Base-by-base conservation (phyloP, 2,888 invertebrate species). In the Trissolcus japonicus region DNA sequence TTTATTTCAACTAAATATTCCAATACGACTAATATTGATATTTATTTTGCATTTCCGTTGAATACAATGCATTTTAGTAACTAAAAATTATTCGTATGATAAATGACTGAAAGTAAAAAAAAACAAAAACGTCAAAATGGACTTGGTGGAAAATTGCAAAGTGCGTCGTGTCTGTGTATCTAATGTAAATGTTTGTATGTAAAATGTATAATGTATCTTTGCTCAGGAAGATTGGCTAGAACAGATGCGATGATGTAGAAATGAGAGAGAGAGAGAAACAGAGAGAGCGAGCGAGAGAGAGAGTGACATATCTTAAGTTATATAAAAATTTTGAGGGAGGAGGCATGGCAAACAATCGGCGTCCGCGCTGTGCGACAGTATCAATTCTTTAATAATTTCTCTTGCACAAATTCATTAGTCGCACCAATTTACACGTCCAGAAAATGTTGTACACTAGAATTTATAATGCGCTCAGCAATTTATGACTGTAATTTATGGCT, bases 121-220 rank as follows among this genome's bases (percentile, higher is more conserved):
- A 66, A 71, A 53, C 51, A 51, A 57, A 71, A 63, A 56, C 65
- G 76, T 76, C 72, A 71, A 76, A 40, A 54, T 62, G 55, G 60
- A 73, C 13, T 35, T 57, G 61, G 63, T 61, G 63, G 51, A 63
- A 46, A 46, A 57, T 54, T 29, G 67, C 66, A 56, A 74, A 71
- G 63, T 55, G 51, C 51, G 54, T 54, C n/a, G 67, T 59, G 57
- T 62, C 59, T 66, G 83, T 87, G 86, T 87, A 87, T 85, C 83
- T 86, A 87, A 82, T 87, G 87, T 87, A 87, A 87, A 87, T 87
- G 87, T 87, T 87, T 87, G 87, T 87, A 87, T 86, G 81, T 81
- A 85, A 35, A 35, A 82, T 86, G 85, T 87, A 86, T 85, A 86
- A 86, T 87, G 86, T 87, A 86, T 86, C 83, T 84, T 83, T 84